A percentile compares a stretch with the other conserved stretches of the same genome.
phyloP scores from a whole-genome alignment of 2,113 vertebrate species.

The Lepisosteus osseus region DNA sequence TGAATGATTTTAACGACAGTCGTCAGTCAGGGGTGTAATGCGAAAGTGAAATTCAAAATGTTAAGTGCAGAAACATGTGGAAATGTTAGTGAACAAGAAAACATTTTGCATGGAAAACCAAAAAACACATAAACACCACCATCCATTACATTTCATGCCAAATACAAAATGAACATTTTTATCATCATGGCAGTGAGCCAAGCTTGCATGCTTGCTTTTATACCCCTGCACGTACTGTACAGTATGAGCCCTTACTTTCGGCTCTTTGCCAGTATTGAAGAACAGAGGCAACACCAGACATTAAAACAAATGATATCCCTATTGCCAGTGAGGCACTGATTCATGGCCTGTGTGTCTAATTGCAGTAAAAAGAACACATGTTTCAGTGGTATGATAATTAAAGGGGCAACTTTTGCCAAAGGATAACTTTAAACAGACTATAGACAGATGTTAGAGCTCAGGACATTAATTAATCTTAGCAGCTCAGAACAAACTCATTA shows the following conservation, averaged over 20 bases:
- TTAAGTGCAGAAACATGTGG: too few relatives aligned
- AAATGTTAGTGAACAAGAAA: too few relatives aligned
- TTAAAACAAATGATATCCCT: slow-evolving; percentile 21
- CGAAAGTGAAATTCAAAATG: too few relatives aligned
- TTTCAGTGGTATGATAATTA: slow-evolving; percentile 24
- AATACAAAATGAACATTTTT: too few relatives aligned
- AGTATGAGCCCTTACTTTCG: neutral
- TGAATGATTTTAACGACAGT: too few relatives aligned
- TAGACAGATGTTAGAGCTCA: slow-evolving; percentile 22
- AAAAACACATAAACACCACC: too few relatives aligned
- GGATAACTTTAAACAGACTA: slow-evolving; percentile 23
- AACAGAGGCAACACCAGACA: slow-evolving; percentile 3
- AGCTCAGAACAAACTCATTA: slow-evolving; percentile 14
- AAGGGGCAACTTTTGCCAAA: slow-evolving; percentile 20
- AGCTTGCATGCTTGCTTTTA: neutral
- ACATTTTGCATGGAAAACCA: too few relatives aligned
- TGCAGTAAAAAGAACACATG: slow-evolving; percentile 23
- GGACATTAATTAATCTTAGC: slow-evolving; percentile 16
- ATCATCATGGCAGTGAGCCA: neutral
- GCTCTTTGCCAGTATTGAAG: neutral
- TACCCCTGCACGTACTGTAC: neutral
- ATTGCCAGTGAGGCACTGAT: slow-evolving; percentile 16
- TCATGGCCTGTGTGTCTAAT: slow-evolving; percentile 26
- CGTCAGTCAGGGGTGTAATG: too few relatives aligned
- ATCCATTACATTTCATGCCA: too few relatives aligned